A percentile compares a stretch with the other conserved stretches of the same genome.
phyloP scores from a whole-genome alignment of 1,140 invertebrate genomes.

The Cyphomyrmex costatus region DNA sequence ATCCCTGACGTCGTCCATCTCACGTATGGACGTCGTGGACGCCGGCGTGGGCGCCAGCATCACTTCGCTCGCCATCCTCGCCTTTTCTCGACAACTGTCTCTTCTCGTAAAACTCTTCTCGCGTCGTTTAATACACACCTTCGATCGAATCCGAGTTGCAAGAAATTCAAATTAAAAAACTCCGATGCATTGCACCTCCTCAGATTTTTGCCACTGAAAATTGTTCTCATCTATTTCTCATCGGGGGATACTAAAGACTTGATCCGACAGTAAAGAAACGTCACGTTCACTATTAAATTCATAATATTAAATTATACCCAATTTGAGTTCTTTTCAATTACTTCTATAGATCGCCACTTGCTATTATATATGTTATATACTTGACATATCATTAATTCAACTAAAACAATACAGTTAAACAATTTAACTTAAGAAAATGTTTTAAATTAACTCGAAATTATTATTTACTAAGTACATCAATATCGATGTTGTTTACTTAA shows the following conservation, averaged over 20 bases:
- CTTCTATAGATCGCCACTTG: too few relatives aligned
- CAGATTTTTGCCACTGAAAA: background rate
- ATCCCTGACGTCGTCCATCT: conserved; percentile 85
- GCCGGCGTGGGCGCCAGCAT: conserved; percentile 83
- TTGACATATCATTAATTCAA: too few relatives aligned
- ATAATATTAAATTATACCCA: too few relatives aligned
- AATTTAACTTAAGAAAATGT: too few relatives aligned
- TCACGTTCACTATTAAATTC: too few relatives aligned
- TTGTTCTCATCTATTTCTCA: background rate
- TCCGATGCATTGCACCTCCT: background rate
- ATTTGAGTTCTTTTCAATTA: too few relatives aligned
- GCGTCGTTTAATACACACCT: background rate
- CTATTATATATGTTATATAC: too few relatives aligned
- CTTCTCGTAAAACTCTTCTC: background rate
- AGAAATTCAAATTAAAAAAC: background rate
- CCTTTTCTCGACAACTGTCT: background rate
- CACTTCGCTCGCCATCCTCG: conserved; percentile 79
- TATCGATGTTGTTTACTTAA: too few relatives aligned
- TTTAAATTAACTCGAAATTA: too few relatives aligned
- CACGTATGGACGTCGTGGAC: conserved; percentile 80
- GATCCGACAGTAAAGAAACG: background rate
- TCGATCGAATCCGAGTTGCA: background rate
- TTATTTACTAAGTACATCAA: too few relatives aligned
- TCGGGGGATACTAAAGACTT: background rate
- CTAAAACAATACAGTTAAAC: too few relatives aligned